Conservation (phyloP, 2,888 invertebrate species). For the Sinohyriopsis cumingii region DNA sequence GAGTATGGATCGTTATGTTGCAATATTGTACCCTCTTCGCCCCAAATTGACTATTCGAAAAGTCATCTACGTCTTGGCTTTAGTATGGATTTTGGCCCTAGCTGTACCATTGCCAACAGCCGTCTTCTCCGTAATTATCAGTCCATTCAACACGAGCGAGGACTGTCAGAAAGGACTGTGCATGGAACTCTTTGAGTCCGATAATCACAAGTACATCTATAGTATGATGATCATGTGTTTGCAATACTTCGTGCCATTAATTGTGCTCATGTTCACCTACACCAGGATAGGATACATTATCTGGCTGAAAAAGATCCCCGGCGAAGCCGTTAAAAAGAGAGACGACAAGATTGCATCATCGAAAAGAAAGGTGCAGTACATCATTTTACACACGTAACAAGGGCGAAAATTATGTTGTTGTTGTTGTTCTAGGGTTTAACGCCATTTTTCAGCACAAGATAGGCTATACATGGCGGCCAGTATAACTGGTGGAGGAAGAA, state of each 20-base stretch:
- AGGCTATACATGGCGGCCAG: too few species aligned
- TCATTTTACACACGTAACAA: neutral
- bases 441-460: too few species aligned
- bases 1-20: slow-evolving; percentile 92
- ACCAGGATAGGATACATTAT: slow-evolving; percentile 88
- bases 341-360: slow-evolving; percentile 89
- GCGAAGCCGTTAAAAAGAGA: slow-evolving; percentile 87
- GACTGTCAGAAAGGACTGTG: slow-evolving; percentile 43
- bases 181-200: slow-evolving; percentile 42
- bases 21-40: slow-evolving; percentile 89
- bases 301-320: slow-evolving; percentile 90
- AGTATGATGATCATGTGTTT: slow-evolving; percentile 84
- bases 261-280: slow-evolving; percentile 88
- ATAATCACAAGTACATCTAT: slow-evolving; percentile 75
- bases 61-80: slow-evolving; percentile 80
- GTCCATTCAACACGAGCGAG: slow-evolving; percentile 28
- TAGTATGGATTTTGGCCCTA: slow-evolving; percentile 85
- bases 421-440: too few species aligned
- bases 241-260: slow-evolving; percentile 88
- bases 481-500: too few species aligned
- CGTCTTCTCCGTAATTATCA: slow-evolving; percentile 77
- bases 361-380: slow-evolving; percentile 84
- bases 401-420: too few species aligned
- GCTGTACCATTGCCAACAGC: slow-evolving; percentile 87
- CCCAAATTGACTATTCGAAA: slow-evolving; percentile 84